Conservation (phyloP, 2,113 vertebrate genomes). For the Pseudopodoces humilis region DNA sequence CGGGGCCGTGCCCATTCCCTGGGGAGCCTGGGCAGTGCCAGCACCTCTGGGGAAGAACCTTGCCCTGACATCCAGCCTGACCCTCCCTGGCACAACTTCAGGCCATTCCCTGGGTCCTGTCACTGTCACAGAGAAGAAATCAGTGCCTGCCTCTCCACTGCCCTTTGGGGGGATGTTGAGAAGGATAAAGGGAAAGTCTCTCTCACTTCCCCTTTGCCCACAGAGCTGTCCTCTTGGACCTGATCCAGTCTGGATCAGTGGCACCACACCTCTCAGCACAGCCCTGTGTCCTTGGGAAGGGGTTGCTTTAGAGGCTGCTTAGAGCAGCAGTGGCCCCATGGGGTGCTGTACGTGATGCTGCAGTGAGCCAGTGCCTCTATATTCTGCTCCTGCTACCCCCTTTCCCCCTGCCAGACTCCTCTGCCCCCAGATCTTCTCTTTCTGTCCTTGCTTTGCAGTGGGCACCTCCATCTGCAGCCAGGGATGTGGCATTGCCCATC, state of each 20-base stretch:
- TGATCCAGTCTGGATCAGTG: not conserved
- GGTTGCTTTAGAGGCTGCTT: not conserved
- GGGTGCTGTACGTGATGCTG: not conserved
- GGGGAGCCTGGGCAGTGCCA: not conserved
- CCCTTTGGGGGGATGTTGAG: not conserved
- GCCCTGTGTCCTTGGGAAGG: not conserved
- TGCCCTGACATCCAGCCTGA: fast-evolving
- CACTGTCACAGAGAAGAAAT: not conserved
- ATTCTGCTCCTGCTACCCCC: not conserved
- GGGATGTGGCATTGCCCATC: not conserved
- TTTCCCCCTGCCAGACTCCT: not conserved
- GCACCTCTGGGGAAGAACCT: not conserved
- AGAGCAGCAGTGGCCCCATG: not conserved
- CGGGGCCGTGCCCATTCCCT: not conserved
- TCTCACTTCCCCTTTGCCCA: fast-evolving
- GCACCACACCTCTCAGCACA: not conserved
- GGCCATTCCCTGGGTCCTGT: not conserved
- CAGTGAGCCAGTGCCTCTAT: not conserved
- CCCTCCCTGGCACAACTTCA: fast-evolving
- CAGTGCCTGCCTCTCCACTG: fast-evolving
- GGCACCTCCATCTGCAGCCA: not conserved
- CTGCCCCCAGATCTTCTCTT: not conserved
- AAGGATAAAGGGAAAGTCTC: too few relatives aligned
- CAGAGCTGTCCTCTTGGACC: not conserved
- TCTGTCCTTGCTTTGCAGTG: not conserved